These are phyloP conservation scores for Phenacoccus solenopsis DNA, from an alignment of 1,140 invertebrate species.

Conservation along the genomic window DNA sequence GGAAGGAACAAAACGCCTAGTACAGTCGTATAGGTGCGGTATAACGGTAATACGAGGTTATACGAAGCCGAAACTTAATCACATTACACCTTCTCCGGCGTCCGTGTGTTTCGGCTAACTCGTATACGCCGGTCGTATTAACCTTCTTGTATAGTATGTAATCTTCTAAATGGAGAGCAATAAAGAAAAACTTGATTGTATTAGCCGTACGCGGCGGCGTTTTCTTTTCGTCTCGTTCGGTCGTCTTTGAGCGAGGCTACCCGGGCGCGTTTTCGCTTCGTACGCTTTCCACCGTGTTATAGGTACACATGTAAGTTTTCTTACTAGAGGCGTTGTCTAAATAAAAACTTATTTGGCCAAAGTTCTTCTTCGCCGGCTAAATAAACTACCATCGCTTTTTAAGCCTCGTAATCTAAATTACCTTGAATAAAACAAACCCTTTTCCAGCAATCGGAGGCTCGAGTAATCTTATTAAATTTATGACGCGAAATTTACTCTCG, in stretches of 20 bases:
- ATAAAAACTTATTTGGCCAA: not conserved
- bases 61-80: not conserved
- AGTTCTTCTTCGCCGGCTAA: not conserved
- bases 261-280: not conserved
- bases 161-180: not conserved
- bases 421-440: not conserved
- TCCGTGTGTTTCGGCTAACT: no score
- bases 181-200: conserved; percentile 3
- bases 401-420: conserved; percentile 2
- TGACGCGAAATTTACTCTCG: not conserved
- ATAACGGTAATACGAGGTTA: not conserved
- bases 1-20: no score
- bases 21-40: not conserved
- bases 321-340: no score
- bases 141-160: no score
- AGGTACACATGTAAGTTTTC: no score
- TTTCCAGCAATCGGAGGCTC: not conserved
- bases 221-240: not conserved
- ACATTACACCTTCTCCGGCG: not conserved
- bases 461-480: not conserved
- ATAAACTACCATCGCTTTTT: conserved; percentile 2
- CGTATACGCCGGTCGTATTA: no score
- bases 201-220: not conserved
- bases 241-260: not conserved
- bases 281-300: no score